phyloP scores from a whole-genome alignment of 2,113 vertebrate genomes.

The Ailurus styani region DNA sequence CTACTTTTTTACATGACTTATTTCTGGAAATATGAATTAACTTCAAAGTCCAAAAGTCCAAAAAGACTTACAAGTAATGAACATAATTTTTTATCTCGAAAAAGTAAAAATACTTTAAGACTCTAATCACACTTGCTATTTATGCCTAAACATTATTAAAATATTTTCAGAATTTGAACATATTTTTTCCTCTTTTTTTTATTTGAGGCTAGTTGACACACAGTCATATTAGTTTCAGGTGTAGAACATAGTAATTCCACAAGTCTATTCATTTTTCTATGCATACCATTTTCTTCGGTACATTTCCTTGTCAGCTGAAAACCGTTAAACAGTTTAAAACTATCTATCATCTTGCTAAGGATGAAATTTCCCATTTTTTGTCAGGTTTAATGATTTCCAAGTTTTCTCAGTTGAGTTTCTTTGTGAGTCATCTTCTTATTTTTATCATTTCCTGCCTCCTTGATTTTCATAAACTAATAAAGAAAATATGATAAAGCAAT shows the following conservation, averaged over 20 bases:
- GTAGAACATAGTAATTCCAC: not conserved
- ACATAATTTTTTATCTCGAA: not conserved
- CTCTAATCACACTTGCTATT: not conserved
- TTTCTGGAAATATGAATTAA: not conserved
- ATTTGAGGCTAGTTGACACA: not conserved
- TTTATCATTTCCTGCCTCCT: not conserved
- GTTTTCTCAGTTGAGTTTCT: not conserved
- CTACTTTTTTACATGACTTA: not conserved
- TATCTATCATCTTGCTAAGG: not conserved
- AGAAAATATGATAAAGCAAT: not conserved
- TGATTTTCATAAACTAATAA: not conserved
- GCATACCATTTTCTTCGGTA: not conserved
- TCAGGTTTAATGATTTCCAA: not conserved
- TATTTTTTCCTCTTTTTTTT: not conserved
- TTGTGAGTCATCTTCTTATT: not conserved
- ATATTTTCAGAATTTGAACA: not conserved
- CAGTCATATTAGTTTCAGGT: not conserved
- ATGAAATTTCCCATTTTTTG: not conserved
- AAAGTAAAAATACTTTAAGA: not conserved
- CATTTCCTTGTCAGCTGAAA: not conserved
- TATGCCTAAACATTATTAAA: not conserved
- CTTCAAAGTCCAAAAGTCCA: not conserved
- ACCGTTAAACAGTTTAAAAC: not conserved
- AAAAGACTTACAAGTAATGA: not conserved
- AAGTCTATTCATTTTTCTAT: not conserved